A percentile compares a stretch with the other conserved stretches of the same genome.
phyloP scores from a whole-genome alignment of 2,113 vertebrate genomes.

The Acanthisitta chloris region DNA sequence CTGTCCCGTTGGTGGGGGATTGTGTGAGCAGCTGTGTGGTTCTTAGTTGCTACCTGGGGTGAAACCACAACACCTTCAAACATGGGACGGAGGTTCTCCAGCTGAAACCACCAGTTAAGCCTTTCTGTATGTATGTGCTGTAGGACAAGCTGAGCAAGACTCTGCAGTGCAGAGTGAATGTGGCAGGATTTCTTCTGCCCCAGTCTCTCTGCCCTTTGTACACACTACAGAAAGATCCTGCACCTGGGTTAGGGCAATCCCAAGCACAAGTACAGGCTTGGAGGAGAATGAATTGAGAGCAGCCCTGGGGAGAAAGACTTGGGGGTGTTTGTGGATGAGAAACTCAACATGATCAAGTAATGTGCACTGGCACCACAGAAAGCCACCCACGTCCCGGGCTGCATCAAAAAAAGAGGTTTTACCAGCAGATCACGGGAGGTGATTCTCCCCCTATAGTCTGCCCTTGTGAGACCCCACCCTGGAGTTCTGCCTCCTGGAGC shows the following conservation, averaged over 20 bases:
- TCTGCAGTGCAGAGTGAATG: neutral
- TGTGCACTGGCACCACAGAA: neutral
- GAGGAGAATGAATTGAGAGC: neutral
- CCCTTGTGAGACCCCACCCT: neutral
- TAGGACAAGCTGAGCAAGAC: neutral
- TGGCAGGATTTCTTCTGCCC: neutral
- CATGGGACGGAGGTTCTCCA: neutral
- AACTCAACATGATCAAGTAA: accelerated
- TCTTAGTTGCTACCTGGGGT: no score
- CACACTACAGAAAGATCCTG: neutral
- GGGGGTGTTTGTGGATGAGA: neutral
- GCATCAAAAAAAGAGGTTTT: neutral
- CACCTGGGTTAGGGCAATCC: neutral
- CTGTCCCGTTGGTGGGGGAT: no score
- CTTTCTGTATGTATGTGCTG: neutral
- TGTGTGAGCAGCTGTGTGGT: no score
- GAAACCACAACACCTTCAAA: no score
- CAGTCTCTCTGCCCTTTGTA: accelerated
- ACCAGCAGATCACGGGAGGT: neutral
- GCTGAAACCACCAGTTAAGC: neutral
- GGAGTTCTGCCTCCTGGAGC: neutral
- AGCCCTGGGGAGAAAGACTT: neutral
- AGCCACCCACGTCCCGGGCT: neutral
- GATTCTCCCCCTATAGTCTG: neutral
- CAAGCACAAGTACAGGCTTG: neutral